Percentiles rank a stretch among this genome's conserved stretches.
These are phyloP conservation scores for Agapetus fuscipes DNA, from an alignment of 2,888 invertebrate species.

Conservation along the genomic window DNA sequence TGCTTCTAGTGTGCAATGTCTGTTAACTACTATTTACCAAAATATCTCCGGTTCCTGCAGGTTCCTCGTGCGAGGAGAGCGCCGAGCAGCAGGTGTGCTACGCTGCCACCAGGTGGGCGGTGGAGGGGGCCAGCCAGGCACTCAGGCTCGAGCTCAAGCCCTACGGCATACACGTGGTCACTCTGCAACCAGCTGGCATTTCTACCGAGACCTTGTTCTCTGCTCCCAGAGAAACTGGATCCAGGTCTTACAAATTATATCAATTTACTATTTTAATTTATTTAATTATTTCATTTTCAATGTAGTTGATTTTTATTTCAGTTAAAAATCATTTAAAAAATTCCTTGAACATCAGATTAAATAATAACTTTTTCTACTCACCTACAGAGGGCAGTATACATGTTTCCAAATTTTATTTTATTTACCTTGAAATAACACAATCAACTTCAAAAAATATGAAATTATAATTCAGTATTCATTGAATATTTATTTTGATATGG, in stretches of 20 bases:
- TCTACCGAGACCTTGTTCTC: slow-evolving; percentile 56
- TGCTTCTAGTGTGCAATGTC: neutral
- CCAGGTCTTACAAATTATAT: no score
- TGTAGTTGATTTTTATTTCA: neutral
- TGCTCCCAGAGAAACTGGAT: slow-evolving; percentile 37
- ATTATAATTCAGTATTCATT: no score
- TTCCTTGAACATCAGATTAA: neutral
- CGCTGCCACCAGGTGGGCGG: slow-evolving; percentile 60
- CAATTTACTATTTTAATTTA: no score
- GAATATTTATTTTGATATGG: no score
- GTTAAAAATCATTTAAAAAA: no score
- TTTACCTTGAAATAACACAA: no score
- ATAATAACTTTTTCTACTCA: no score
- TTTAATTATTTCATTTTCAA: neutral
- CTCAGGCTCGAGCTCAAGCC: slow-evolving; percentile 59
- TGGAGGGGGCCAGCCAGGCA: slow-evolving; percentile 70
- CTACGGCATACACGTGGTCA: slow-evolving; percentile 62
- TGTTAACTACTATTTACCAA: neutral
- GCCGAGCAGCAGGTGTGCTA: slow-evolving; percentile 35
- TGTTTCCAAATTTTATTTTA: no score
- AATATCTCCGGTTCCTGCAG: slow-evolving; percentile 4
- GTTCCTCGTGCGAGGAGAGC: slow-evolving; percentile 27
- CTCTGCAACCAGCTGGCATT: slow-evolving; percentile 62
- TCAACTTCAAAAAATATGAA: no score
- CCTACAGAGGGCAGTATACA: no score